Conservation (phyloP, 2,888 invertebrate species). For the Lithophane leautieri region DNA sequence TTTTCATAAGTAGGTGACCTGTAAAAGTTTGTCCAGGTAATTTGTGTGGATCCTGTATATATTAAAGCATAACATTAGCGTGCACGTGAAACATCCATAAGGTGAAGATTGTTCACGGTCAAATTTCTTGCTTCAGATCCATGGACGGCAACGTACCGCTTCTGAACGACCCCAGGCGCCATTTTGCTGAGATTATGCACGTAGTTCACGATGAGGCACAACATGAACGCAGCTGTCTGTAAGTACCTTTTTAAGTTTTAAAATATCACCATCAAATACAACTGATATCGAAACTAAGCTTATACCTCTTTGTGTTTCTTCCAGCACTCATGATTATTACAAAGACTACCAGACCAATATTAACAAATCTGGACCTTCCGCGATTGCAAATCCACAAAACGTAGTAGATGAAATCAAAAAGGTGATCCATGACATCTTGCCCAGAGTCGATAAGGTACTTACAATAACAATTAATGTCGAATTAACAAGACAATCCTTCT, state of each 20-base stretch:
- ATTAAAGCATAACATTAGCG: background rate
- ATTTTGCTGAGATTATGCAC: slow-evolving; percentile 10
- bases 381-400: background rate
- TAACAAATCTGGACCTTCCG: background rate
- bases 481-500: background rate
- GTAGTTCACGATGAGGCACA: background rate
- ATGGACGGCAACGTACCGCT: slow-evolving; percentile 2
- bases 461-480: background rate
- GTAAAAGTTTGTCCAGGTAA: background rate
- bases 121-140: background rate
- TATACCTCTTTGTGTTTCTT: background rate
- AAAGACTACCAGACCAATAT: background rate
- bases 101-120: too few relatives aligned
- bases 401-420: background rate
- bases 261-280: background rate
- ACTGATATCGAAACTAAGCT: too few relatives aligned
- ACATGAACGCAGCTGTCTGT: background rate
- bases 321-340: slow-evolving; percentile 7
- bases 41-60: background rate
- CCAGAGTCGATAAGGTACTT: background rate
- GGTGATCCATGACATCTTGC: fast-evolving
- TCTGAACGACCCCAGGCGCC: slow-evolving; percentile 10
- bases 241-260: background rate
- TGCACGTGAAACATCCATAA: background rate
- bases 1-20: too few relatives aligned